Evolutionary conservation across 2,113 vertebrate genomes (phyloP).

Genomic region (Craseonycteris thonglongyai): DNA sequence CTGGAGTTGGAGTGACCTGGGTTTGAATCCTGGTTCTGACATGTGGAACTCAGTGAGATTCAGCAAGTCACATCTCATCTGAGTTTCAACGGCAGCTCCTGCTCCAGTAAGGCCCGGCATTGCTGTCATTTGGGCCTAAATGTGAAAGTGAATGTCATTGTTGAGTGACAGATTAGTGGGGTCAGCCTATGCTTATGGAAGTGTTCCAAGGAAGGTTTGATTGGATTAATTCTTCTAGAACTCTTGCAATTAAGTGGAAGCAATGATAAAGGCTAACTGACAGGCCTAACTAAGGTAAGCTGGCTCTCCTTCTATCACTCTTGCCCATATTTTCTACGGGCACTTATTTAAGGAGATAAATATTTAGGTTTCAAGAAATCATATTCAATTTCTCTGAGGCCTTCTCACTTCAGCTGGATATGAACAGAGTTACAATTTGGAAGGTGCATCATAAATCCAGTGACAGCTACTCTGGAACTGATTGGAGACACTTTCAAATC

Average conservation of each 20-base stretch:
- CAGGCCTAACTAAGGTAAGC: neutral
- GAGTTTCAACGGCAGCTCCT: neutral
- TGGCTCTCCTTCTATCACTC: neutral
- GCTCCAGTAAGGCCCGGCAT: accelerated
- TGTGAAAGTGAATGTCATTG: neutral
- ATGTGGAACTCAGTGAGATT: neutral
- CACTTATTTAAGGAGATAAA: constrained; percentile 28
- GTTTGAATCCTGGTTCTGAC: neutral
- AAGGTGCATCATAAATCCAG: constrained; percentile 59
- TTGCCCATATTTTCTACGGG: neutral
- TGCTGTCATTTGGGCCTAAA: neutral
- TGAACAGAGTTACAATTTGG: constrained; percentile 28
- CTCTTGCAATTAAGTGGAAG: neutral
- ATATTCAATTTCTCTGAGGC: neutral
- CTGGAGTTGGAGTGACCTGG: neutral
- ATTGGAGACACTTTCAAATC: constrained; percentile 58
- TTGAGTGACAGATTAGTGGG: neutral
- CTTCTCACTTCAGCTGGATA: neutral
- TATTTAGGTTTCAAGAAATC: constrained; percentile 44
- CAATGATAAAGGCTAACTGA: neutral
- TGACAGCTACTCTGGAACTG: constrained; percentile 41
- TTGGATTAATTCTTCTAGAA: neutral
- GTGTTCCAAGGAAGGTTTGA: neutral
- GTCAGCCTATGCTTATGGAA: neutral
- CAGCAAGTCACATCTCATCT: neutral